Evolutionary conservation across 2,888 invertebrate genomes (phyloP).

Genomic region (Latrodectus elegans): DNA sequence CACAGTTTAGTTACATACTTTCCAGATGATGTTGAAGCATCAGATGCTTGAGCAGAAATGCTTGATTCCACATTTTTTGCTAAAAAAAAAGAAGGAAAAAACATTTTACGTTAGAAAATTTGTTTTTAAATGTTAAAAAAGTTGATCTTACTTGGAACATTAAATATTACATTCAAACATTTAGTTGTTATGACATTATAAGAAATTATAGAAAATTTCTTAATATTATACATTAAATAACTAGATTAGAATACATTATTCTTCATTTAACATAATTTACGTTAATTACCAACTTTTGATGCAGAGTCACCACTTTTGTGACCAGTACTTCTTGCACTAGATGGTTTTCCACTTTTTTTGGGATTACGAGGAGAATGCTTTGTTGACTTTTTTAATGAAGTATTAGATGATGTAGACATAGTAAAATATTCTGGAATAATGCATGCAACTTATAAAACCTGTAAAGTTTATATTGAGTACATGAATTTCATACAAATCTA

Average conservation of each 20-base stretch:
- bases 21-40: conserved; percentile 26
- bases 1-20: conserved; percentile 30
- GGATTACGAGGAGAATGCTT: conserved; percentile 56
- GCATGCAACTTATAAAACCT: too few species aligned
- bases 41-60: conserved; percentile 3
- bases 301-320: conserved; percentile 57
- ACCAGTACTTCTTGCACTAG: conserved; percentile 56
- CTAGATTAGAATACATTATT: too few species aligned
- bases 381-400: conserved; percentile 29
- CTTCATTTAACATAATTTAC: too few species aligned
- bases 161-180: too few species aligned
- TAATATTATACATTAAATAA: too few species aligned
- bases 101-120: neutral
- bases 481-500: too few species aligned
- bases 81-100: conserved; percentile 9
- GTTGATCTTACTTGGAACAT: too few species aligned
- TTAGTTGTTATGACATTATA: too few species aligned
- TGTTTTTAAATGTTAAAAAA: neutral
- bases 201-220: too few species aligned
- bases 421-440: too few species aligned
- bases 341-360: conserved; percentile 52
- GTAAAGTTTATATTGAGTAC: too few species aligned
- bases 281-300: neutral
- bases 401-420: conserved; percentile 45
- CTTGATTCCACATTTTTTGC: conserved; percentile 20